These are phyloP conservation scores for Chamaetylas fuelleborni DNA, from an alignment of 2,113 vertebrate species.

Conservation along the genomic window DNA sequence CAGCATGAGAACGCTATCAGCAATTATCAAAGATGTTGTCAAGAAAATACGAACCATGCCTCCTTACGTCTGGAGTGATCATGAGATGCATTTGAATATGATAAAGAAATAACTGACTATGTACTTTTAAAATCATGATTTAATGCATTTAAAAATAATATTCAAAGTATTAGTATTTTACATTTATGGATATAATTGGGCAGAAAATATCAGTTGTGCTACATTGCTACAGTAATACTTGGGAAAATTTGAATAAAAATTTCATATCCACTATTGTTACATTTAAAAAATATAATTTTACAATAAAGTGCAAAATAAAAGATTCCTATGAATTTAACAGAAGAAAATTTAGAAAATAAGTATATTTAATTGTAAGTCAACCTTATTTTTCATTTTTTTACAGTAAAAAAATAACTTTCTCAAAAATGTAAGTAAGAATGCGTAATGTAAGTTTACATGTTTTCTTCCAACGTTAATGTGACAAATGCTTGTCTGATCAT, in stretches of 20 bases:
- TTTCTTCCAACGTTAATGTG: background rate
- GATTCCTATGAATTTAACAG: background rate
- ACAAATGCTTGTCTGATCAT: background rate
- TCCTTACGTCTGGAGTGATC: conserved; percentile 54
- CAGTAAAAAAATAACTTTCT: background rate
- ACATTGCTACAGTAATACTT: background rate
- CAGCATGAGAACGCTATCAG: conserved; percentile 65
- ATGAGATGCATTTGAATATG: conserved; percentile 67
- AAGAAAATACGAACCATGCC: conserved; percentile 74
- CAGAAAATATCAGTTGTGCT: background rate
- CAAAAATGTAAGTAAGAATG: background rate
- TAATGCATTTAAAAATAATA: background rate
- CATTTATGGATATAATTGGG: background rate
- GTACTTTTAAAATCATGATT: background rate
- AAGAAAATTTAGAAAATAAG: background rate
- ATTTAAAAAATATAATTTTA: background rate
- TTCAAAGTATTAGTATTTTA: background rate
- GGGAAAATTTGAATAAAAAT: background rate
- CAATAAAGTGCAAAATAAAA: background rate
- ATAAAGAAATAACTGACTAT: conserved; percentile 23
- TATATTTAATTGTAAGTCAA: background rate
- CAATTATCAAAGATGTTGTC: conserved; percentile 78
- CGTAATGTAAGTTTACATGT: background rate
- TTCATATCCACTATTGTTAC: background rate
- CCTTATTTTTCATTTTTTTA: background rate